Base-by-base conservation (phyloP, 1,140 invertebrate species). In the Eriosoma lanigerum region DNA sequence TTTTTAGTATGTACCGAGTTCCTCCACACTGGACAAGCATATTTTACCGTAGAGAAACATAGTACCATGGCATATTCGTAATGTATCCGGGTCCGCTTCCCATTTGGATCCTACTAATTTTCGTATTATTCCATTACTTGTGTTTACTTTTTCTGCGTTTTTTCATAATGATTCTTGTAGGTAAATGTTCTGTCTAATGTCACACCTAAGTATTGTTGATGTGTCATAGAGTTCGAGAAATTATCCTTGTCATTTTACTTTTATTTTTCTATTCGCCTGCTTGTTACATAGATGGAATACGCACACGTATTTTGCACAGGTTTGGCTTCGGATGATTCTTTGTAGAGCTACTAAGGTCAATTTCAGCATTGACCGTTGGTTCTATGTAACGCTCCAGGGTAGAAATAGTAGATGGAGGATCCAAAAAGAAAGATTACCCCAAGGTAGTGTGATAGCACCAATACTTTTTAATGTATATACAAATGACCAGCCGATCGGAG, bases 251-350 rank as follows among this genome's bases (percentile, higher is more conserved):
- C 52, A 75, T 80, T 24, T 24, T 29, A 80, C 38, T 60, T 62
- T 86, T 85, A 87, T 85, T 86, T 87, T 86, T 86, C 86, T 85
- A 84, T 84, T 87, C 86, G 86, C 87, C 88, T 87, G 87, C 86
- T 85, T 52, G 76, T 80, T 58, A n/a, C 73, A 9, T 19, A 64
- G 58, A 19, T 80, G n/a, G 32, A 80, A 80, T 29, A 17, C 54
- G 17, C 76, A 80, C 26, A 62, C 58, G 46, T 80, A 52, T 48
- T 60, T 62, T 80, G 17, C 17, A 21, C 6, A 56, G 76, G 21
- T 80, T 64, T 80, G 19, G 56, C n/a, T 80, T 80, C 32, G 64
- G 56, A 56, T 62, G 32, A 56, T 80, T 80, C n/a, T 72, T 64
- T 46, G 50, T 73, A 48, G 21, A 62, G 19, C 54, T 46, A n/a